A percentile compares a stretch with the other conserved stretches of the same genome.
These are phyloP conservation scores for Alloscopus bannaensis DNA, from an alignment of 2,888 invertebrate genomes.

Conservation along the genomic window DNA sequence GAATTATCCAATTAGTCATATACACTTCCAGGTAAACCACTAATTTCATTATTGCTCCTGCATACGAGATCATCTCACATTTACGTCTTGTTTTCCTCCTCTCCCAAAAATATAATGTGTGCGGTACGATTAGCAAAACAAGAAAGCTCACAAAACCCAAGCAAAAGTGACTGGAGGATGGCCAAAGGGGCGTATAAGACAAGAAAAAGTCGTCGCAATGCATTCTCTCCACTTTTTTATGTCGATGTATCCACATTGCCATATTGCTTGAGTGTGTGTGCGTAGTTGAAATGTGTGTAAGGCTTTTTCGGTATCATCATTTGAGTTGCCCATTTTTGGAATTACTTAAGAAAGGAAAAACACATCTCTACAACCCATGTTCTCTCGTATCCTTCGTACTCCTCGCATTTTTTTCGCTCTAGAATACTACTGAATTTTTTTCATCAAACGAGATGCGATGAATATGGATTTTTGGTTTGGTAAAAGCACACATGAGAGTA, in stretches of 20 bases:
- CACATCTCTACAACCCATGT: too few relatives aligned
- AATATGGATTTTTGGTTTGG: slow-evolving; percentile 23
- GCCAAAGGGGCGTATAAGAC: slow-evolving; percentile 30
- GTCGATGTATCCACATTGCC: too few relatives aligned
- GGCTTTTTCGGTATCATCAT: slow-evolving; percentile 57
- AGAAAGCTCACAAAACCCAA: slow-evolving; percentile 21
- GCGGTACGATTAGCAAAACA: slow-evolving; percentile 26
- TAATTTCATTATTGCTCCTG: slow-evolving; percentile 42
- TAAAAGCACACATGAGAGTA: slow-evolving; percentile 1
- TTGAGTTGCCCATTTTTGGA: slow-evolving; percentile 20
- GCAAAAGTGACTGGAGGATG: slow-evolving; percentile 62
- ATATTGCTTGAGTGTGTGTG: too few relatives aligned
- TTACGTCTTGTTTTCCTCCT: background rate
- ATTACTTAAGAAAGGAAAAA: slow-evolving; percentile 1
- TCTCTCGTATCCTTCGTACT: too few relatives aligned
- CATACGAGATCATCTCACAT: background rate
- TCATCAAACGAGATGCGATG: too few relatives aligned
- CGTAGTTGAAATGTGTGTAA: too few relatives aligned
- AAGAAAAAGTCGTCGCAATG: too few relatives aligned
- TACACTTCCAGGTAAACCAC: slow-evolving; percentile 40
- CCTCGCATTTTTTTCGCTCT: too few relatives aligned
- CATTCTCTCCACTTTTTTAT: too few relatives aligned
- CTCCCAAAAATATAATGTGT: too few relatives aligned
- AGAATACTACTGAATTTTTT: slow-evolving; percentile 22
- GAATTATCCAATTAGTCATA: slow-evolving; percentile 64